These are phyloP conservation scores for Caenorhabditis uteleia DNA, from an alignment of 2,888 invertebrate genomes.

Conservation along the genomic window DNA sequence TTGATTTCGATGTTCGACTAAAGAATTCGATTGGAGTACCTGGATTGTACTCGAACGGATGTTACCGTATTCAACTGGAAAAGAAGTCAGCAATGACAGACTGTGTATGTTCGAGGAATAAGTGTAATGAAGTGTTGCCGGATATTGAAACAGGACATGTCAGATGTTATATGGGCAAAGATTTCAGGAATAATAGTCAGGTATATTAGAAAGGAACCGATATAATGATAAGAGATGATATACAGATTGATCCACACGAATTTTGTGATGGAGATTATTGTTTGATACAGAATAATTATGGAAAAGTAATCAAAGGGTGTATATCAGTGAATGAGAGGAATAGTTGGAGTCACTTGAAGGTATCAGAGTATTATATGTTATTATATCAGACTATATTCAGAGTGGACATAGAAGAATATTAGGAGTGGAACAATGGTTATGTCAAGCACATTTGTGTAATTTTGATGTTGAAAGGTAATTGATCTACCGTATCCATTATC, in stretches of 20 bases:
- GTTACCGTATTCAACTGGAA: constrained; percentile 53
- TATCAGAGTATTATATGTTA: background rate
- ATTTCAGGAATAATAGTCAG: constrained; percentile 36
- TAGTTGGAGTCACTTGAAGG: constrained; percentile 46
- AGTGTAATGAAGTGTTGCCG: constrained; percentile 51
- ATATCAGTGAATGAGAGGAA: constrained; percentile 48
- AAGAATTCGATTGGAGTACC: constrained; percentile 41
- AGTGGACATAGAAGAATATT: constrained; percentile 56
- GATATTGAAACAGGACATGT: constrained; percentile 45
- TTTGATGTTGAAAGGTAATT: constrained; percentile 39
- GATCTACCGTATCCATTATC: no score
- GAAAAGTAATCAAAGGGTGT: constrained; percentile 43
- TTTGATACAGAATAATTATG: constrained; percentile 42
- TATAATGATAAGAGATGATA: background rate
- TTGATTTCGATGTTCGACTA: constrained; percentile 48
- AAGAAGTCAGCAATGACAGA: constrained; percentile 41
- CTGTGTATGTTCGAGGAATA: constrained; percentile 55
- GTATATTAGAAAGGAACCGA: constrained; percentile 3
- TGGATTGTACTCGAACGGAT: constrained; percentile 55
- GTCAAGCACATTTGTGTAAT: constrained; percentile 58
- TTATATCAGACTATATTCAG: constrained; percentile 15
- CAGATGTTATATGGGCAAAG: constrained; percentile 49
- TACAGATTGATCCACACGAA: constrained; percentile 39
- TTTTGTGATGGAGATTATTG: constrained; percentile 60
- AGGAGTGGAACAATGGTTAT: constrained; percentile 59